A percentile compares a stretch with the other conserved stretches of the same genome.
Conservation (phyloP, 2,888 invertebrate genomes). For the Odontothrips loti region DNA sequence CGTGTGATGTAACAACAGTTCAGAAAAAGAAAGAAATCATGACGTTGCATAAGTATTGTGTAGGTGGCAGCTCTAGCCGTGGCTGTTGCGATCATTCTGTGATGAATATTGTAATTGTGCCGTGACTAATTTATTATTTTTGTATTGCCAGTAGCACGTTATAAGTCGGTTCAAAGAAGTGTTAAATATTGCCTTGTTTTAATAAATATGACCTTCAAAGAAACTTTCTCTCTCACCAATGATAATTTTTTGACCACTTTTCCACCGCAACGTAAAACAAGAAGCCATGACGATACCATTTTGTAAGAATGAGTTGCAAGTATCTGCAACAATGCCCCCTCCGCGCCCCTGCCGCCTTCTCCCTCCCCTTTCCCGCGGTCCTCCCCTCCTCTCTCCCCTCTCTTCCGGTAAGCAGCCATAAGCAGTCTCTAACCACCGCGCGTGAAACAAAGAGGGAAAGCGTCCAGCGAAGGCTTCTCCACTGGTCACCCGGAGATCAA, state of each 20-base stretch:
- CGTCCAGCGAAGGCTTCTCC: no score
- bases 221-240: background rate
- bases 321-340: background rate
- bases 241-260: no score
- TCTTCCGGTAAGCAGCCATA: no score
- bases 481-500: no score
- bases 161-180: background rate
- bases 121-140: slow-evolving; percentile 25
- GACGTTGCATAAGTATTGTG: background rate
- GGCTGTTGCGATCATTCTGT: slow-evolving; percentile 26
- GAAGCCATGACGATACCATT: background rate
- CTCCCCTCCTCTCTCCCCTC: background rate
- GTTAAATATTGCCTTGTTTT: background rate
- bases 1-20: background rate
- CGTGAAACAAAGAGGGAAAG: no score
- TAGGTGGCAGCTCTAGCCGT: slow-evolving; percentile 16
- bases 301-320: background rate
- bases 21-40: background rate
- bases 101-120: slow-evolving; percentile 23
- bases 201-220: background rate
- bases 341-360: background rate
- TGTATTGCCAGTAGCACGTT: background rate
- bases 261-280: no score
- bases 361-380: background rate
- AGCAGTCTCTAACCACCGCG: no score